Evolutionary conservation across 2,113 vertebrate genomes (phyloP), one percentile per base, ranked within the genome.

Genomic region (Petrocephalus zakoni): DNA sequence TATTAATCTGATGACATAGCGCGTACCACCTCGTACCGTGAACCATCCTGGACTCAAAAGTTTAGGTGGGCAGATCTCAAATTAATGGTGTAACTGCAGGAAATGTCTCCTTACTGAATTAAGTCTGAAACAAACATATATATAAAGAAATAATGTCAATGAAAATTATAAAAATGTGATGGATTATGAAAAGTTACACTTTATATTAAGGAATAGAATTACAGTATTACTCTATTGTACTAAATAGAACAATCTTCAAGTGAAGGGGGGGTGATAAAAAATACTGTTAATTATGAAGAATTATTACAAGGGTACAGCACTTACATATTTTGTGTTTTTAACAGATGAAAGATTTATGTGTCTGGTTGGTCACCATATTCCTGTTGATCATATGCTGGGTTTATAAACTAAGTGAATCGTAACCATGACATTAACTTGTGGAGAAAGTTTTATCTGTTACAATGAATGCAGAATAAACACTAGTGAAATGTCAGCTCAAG

Each of bases 1-100:
- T 83, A 85, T 90, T 90, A 87, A 87, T 87, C 87, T 90, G 47
- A 47, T 22, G 47, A 52, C 89, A 53, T 83, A 52, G 11, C 82
- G 84, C 10, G 56, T 19, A 56, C 21, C 51, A 22, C 85, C 53
- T 52, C 29, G 19, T 1, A 10, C 52, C 49, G 29, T 25, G 47
- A 6, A n/a, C 61, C 87, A n/a, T 75, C 64, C 25, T 52, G 25
- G 46, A 86, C 49, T 13, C 19, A 56, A 56, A 56, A 15, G 51
- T 56, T 55, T 86, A 34, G 84, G 84, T 9, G 52, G 52, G 13
- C 84, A 84, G 49, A 52, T 56, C 84, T 86, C 52, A 52, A 56
- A 86, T 25, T 56, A 86, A 86, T 52, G 17, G 52, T 55, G 19
- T 21, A 55, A 56, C 11, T 51, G 82, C 47, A 84, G 49, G 22